phyloP scores from a whole-genome alignment of 2,888 invertebrate genomes.

The Agonopterix arenella region DNA sequence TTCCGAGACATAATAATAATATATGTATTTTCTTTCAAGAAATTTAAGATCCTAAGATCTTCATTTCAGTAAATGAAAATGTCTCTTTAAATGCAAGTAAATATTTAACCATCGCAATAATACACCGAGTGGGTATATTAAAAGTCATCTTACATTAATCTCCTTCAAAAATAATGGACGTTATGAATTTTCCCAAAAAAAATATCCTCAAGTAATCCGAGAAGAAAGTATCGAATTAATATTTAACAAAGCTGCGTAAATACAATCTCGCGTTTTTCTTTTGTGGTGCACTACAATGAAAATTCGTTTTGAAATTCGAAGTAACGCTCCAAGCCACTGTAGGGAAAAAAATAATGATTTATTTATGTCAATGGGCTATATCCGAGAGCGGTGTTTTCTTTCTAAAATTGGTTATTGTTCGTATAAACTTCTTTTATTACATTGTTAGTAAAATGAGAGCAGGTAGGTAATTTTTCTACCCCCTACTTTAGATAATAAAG shows the following conservation, averaged over 20 bases:
- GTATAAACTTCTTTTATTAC: constrained; percentile 71
- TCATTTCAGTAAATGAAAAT: too few species aligned
- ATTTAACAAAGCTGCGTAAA: constrained; percentile 68
- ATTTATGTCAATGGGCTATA: constrained; percentile 73
- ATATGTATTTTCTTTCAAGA: too few species aligned
- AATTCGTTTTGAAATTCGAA: constrained; percentile 46
- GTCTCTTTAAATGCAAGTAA: too few species aligned
- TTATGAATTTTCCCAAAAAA: constrained; percentile 2
- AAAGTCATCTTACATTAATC: neutral
- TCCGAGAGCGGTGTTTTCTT: constrained; percentile 58
- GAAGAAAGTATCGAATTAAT: constrained; percentile 73
- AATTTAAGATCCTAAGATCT: too few species aligned
- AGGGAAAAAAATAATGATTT: constrained; percentile 64
- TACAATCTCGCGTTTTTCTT: constrained; percentile 61
- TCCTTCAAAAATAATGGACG: neutral
- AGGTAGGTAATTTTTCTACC: constrained; percentile 53
- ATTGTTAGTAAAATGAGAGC: constrained; percentile 68
- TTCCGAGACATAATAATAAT: too few species aligned
- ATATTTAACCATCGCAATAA: too few species aligned
- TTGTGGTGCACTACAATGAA: constrained; percentile 71
- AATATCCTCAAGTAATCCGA: constrained; percentile 45
- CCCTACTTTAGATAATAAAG: constrained; percentile 52
- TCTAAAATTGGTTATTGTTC: constrained; percentile 73
- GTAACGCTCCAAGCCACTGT: constrained; percentile 27
- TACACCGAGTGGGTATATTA: neutral